Percentiles rank a stretch among this genome's conserved stretches.
Conservation (phyloP, 1,140 invertebrate genomes). For the Melipona quadrifasciata region DNA sequence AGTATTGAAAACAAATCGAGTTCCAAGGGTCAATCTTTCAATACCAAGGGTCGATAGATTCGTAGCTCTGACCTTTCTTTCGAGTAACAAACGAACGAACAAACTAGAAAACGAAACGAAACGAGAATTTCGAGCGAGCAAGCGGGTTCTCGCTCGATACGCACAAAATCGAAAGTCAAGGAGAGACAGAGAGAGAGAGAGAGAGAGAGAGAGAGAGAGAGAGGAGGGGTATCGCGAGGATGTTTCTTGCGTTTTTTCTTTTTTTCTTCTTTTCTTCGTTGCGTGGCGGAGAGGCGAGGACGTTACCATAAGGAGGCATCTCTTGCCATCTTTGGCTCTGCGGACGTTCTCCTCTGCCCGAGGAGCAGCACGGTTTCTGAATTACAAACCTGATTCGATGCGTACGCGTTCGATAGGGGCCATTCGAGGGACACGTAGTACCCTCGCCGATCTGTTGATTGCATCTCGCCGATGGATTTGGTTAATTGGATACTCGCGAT, state of each 20-base stretch:
- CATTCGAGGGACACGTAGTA: conserved; percentile 3
- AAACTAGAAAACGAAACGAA: not conserved
- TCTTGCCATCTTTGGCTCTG: conserved; percentile 67
- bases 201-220: not conserved
- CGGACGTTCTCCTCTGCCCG: conserved; percentile 26
- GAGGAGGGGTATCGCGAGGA: not conserved
- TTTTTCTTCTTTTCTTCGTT: conserved; percentile 52
- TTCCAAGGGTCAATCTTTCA: too few relatives aligned
- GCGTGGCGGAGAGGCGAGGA: conserved; percentile 66
- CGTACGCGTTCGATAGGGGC: not conserved
- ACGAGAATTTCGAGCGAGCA: not conserved
- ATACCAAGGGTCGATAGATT: too few relatives aligned
- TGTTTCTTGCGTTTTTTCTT: conserved; percentile 43
- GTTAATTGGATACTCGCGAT: conserved; percentile 23
- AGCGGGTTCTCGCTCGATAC: not conserved
- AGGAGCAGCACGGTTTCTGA: conserved; percentile 20
- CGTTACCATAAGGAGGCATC: conserved; percentile 79
- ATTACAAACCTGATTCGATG: conserved; percentile 29
- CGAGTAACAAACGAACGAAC: too few relatives aligned
- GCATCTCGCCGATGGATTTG: not conserved
- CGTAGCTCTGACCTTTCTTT: too few relatives aligned
- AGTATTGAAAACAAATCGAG: too few relatives aligned
- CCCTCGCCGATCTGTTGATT: not conserved
- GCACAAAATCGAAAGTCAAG: conserved; percentile 21
- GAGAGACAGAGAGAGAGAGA: not conserved